A percentile compares a stretch with the other conserved stretches of the same genome.
Conservation (phyloP, 2,888 invertebrate species). For the Tineola bisselliella region DNA sequence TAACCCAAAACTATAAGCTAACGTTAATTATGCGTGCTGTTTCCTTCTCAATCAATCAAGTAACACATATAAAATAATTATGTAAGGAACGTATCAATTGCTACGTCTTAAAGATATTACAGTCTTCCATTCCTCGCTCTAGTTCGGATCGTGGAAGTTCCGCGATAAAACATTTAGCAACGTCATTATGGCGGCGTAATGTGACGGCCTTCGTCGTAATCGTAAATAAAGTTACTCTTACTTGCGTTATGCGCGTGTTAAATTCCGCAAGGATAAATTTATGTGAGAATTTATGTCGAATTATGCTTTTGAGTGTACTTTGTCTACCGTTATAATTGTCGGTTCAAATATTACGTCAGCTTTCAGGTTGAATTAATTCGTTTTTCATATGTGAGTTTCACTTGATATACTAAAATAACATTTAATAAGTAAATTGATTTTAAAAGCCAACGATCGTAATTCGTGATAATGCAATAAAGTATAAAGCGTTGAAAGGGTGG, state of each 20-base stretch:
- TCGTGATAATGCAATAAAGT: slow-evolving; percentile 1
- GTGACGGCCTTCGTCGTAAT: slow-evolving; percentile 12
- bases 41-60: neutral
- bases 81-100: neutral
- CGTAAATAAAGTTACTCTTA: slow-evolving; percentile 11
- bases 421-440: neutral
- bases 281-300: slow-evolving; percentile 6
- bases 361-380: too few relatives aligned
- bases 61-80: too few relatives aligned
- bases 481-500: slow-evolving; percentile 9
- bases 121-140: neutral
- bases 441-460: neutral
- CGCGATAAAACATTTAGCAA: slow-evolving; percentile 13
- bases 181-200: slow-evolving; percentile 11
- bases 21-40: neutral
- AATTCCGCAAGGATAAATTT: slow-evolving; percentile 3
- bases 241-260: slow-evolving; percentile 3
- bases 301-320: slow-evolving; percentile 6
- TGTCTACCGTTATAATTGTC: neutral
- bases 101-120: neutral
- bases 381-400: too few relatives aligned
- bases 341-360: neutral
- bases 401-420: too few relatives aligned
- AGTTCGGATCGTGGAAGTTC: slow-evolving; percentile 5
- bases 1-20: neutral